These are phyloP conservation scores for Actinia tenebrosa DNA, from an alignment of 64 coral and sea anemone genomes.

Conservation along the genomic window DNA sequence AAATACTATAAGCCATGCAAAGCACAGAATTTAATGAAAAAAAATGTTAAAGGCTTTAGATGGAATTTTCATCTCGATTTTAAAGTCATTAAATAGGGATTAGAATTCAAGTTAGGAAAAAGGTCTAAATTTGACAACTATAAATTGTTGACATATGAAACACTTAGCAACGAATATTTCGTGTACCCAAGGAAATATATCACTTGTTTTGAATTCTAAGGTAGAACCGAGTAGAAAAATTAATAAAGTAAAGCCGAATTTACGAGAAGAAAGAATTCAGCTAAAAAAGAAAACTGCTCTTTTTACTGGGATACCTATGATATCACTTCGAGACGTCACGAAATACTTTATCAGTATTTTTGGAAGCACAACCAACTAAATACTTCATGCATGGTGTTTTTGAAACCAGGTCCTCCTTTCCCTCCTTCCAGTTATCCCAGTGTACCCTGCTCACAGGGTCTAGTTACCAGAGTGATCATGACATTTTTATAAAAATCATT, in stretches of 20 bases:
- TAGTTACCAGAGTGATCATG: not conserved
- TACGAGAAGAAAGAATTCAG: not conserved
- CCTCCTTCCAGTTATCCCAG: too few relatives aligned
- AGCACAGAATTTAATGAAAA: not conserved
- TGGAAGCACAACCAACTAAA: too few relatives aligned
- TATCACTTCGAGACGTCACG: too few relatives aligned
- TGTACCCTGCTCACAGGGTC: too few relatives aligned
- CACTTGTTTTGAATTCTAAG: not conserved
- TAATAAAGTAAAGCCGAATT: not conserved
- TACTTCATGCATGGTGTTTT: too few relatives aligned
- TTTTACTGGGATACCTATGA: too few relatives aligned
- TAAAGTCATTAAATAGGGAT: not conserved
- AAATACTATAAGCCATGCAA: not conserved
- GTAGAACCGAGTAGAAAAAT: not conserved
- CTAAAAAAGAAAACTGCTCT: not conserved
- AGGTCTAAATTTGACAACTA: not conserved
- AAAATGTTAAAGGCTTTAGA: not conserved
- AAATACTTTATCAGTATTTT: too few relatives aligned
- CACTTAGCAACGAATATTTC: not conserved
- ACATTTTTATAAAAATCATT: not conserved
- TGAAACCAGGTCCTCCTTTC: too few relatives aligned
- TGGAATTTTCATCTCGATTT: not conserved
- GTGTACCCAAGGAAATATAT: conserved; percentile 2
- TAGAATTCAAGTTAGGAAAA: not conserved
- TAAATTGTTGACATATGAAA: not conserved